Evolutionary conservation across 2,797 vertebrate genomes (phyloP), one percentile per base, ranked within the genome.

Genomic region (Merluccius polli): DNA sequence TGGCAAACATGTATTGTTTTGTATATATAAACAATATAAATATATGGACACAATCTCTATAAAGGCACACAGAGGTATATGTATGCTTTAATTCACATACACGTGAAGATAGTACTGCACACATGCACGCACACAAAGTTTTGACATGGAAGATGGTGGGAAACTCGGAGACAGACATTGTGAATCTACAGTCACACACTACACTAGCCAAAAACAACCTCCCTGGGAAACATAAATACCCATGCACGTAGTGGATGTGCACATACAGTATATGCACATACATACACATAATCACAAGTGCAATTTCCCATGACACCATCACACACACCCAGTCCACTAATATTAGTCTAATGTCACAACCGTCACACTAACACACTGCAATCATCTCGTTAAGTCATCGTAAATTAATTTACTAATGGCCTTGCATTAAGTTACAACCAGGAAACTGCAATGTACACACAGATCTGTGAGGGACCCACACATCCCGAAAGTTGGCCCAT

Each of bases 341-440:
- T 59, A 71, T 32, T 76, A 73, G 63, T 67, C 73, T 35, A 85
- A 84, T 87, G 85, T 83, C 84, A 74, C 81, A 73, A 73, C 41
- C 63, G 75, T 41, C 48, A 72, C 78, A 82, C 82, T 83, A 63
- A 41, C 78, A 73, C 74, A 83, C 78, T 75, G 76, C 73, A 38
- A 67, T 76, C 70, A 74, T 79, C 69, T 73, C 63, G 24, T 81
- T 83, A 78, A 81, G 83, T 88, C 86, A 81, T 71, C 75, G 75
- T 84, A 82, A 87, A 87, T 87, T 79, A 36, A 81, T 77, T 87
- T 81, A 88, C 76, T 86, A 79, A 82, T 67, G 38, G 7, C 75
- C 72, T 79, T 74, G 48, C 48, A n/a, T 18, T 52, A 21, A 21
- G 10, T 80, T 78, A 71, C 80, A 85, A 82, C 78, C 65, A 36